These are phyloP conservation scores for Leptopterna dolabrata DNA, from an alignment of 2,888 invertebrate species.

Conservation along the genomic window DNA sequence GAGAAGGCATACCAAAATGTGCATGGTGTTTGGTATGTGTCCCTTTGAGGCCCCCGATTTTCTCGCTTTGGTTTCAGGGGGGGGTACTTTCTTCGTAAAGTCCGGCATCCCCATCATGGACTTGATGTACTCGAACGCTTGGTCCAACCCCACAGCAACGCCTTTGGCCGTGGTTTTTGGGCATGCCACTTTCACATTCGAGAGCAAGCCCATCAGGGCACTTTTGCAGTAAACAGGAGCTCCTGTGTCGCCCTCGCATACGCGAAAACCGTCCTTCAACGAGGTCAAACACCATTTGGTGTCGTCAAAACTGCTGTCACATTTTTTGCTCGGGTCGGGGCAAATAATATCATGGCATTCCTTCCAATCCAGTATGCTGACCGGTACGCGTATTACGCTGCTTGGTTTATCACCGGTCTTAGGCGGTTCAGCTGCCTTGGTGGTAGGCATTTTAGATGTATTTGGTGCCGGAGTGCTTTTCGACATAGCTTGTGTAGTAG, in stretches of 20 bases:
- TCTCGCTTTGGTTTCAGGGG: neutral
- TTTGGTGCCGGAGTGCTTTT: neutral
- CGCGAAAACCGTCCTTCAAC: neutral
- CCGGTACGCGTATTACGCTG: neutral
- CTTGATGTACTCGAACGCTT: neutral
- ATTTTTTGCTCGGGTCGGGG: neutral
- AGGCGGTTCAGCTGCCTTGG: neutral
- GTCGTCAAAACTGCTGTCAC: neutral
- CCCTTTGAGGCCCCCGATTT: neutral
- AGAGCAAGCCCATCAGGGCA: neutral
- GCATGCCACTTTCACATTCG: neutral
- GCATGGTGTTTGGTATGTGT: neutral
- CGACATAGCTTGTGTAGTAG: too few relatives aligned
- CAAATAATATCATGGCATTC: neutral
- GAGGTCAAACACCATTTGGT: neutral
- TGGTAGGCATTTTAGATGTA: neutral
- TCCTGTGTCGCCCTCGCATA: neutral
- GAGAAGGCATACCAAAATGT: neutral
- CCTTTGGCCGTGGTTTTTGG: neutral
- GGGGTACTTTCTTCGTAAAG: neutral
- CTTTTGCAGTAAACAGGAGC: neutral
- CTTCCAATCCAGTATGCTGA: neutral
- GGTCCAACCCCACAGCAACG: neutral
- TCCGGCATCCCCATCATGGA: neutral
- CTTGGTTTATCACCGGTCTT: neutral